Evolutionary conservation across 2,797 vertebrate species (phyloP).

Genomic region (Lemur catta): DNA sequence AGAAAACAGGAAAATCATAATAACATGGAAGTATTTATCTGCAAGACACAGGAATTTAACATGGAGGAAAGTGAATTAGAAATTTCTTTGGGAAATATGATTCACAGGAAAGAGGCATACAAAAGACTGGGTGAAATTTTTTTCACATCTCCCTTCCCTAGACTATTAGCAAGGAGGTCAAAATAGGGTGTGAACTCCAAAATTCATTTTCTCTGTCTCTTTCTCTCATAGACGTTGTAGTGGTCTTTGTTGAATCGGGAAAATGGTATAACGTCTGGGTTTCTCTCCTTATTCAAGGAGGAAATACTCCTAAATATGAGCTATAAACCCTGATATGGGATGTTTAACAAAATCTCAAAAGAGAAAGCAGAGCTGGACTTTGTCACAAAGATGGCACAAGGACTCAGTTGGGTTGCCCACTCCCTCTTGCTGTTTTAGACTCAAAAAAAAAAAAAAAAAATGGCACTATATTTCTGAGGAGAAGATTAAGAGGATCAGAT

Average conservation of each 20-base stretch:
- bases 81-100: not conserved
- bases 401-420: not conserved
- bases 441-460: not conserved
- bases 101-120: not conserved
- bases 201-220: not conserved
- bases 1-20: not conserved
- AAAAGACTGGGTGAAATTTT: not conserved
- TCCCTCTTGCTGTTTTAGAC: not conserved
- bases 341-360: not conserved
- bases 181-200: not conserved
- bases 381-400: not conserved
- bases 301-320: not conserved
- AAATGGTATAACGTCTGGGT: not conserved
- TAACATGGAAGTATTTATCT: not conserved
- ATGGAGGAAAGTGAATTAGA: not conserved
- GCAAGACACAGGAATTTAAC: not conserved
- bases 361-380: not conserved
- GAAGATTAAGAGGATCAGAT: not conserved
- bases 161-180: not conserved
- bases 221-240: fast-evolving
- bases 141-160: not conserved
- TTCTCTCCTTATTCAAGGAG: not conserved
- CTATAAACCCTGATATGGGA: not conserved
- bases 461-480: not conserved
- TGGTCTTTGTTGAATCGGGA: not conserved